Evolutionary conservation across 2,888 invertebrate species (phyloP).

Genomic region (Folsomia manolachei): DNA sequence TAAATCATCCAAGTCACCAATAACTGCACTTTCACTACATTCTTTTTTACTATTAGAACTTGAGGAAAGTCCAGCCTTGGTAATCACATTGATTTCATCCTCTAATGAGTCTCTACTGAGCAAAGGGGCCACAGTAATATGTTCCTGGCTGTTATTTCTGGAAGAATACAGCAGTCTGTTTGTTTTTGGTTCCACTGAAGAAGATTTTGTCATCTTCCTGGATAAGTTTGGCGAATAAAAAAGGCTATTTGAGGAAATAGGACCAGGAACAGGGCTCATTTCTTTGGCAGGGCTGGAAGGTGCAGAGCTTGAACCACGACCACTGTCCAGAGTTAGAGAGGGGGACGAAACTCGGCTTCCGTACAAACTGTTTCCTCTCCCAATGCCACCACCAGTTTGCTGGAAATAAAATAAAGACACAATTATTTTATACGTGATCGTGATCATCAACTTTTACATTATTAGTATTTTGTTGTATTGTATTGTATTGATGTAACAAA

Average conservation of each 20-base stretch:
- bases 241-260: constrained; percentile 21
- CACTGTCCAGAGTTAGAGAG: constrained; percentile 46
- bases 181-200: constrained; percentile 18
- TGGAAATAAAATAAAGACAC: constrained; percentile 1
- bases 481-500: not conserved
- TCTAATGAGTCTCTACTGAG: constrained; percentile 37
- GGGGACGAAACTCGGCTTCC: constrained; percentile 43
- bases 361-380: constrained; percentile 17
- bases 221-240: constrained; percentile 31
- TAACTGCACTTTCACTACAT: constrained; percentile 14
- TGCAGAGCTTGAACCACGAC: constrained; percentile 44
- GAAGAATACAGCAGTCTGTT: constrained; percentile 11
- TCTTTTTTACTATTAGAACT: too few species aligned
- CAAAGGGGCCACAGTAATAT: not conserved
- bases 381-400: constrained; percentile 17
- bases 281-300: constrained; percentile 47
- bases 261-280: constrained; percentile 40
- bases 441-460: not conserved
- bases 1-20: constrained; percentile 32
- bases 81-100: constrained; percentile 20
- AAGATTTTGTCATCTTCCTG: constrained; percentile 27
- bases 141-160: constrained; percentile 20
- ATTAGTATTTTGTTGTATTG: too few species aligned
- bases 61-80: not conserved
- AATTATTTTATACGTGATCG: not conserved